These are phyloP conservation scores for Mimas tiliae DNA, from an alignment of 2,888 invertebrate species.

Conservation along the genomic window DNA sequence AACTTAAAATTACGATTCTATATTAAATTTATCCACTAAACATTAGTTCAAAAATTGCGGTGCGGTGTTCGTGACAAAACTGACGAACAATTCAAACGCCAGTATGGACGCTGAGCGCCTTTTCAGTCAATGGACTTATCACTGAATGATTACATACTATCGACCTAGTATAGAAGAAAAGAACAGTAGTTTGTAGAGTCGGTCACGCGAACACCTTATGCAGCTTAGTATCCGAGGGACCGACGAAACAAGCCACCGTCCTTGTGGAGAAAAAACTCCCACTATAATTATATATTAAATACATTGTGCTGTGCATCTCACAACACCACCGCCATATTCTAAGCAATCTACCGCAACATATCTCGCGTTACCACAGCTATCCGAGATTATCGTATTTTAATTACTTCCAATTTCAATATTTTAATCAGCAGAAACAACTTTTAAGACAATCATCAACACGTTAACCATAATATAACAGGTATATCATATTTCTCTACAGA, in stretches of 20 bases:
- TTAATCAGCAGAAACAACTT: not conserved
- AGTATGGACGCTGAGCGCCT: not conserved
- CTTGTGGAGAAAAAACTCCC: not conserved
- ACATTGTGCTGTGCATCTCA: not conserved
- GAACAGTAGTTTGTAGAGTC: not conserved
- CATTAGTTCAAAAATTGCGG: not conserved
- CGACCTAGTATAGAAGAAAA: no score
- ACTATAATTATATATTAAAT: not conserved
- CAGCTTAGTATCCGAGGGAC: not conserved
- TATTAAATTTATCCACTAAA: conserved; percentile 10
- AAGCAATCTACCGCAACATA: not conserved
- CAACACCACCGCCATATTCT: not conserved
- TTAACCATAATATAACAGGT: not conserved
- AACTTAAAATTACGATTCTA: conserved; percentile 19
- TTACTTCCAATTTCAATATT: not conserved
- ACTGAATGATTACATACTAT: not conserved
- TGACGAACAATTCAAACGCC: not conserved
- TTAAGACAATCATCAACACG: not conserved
- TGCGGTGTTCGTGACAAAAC: not conserved
- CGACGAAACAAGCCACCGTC: not conserved
- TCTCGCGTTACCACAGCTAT: not conserved
- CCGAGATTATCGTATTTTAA: not conserved
- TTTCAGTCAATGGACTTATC: not conserved
- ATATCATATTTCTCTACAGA: conserved; percentile 1
- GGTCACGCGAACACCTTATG: conserved; percentile 1